phyloP scores from a whole-genome alignment of 2,113 vertebrate genomes.

The Vulpes ferrilata region DNA sequence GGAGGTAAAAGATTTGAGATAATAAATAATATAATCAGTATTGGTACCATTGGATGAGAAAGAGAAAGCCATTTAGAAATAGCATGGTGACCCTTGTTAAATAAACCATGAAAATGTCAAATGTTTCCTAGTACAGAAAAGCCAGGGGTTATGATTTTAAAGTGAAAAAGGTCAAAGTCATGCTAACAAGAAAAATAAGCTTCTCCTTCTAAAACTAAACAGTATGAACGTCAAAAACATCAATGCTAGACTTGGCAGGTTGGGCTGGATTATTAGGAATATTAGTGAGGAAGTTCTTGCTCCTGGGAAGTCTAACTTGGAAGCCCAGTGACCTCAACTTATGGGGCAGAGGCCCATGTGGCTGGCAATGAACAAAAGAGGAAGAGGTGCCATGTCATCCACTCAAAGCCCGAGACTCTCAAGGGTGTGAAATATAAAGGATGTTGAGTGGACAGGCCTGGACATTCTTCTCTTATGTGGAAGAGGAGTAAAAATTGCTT shows the following conservation, averaged over 20 bases:
- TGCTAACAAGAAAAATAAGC: conserved; percentile 26
- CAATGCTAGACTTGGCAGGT: neutral
- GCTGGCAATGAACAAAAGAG: neutral
- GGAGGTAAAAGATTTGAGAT: neutral
- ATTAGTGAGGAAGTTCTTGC: neutral
- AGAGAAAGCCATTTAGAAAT: conserved; percentile 49
- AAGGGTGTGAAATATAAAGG: neutral
- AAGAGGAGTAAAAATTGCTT: neutral
- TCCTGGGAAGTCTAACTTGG: neutral
- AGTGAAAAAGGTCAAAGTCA: conserved; percentile 48
- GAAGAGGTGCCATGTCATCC: neutral
- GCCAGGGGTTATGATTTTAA: conserved; percentile 16
- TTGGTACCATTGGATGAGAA: neutral
- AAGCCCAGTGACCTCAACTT: neutral
- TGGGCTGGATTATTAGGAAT: neutral
- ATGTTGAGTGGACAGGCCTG: neutral
- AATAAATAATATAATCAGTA: conserved; percentile 23
- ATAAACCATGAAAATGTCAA: conserved; percentile 36
- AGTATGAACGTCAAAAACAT: neutral
- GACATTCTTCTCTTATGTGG: neutral
- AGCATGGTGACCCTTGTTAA: conserved; percentile 40
- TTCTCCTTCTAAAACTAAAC: conserved; percentile 39
- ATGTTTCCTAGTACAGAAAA: conserved; percentile 19
- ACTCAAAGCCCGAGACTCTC: neutral
- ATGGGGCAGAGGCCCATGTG: neutral